Conservation (phyloP, 1,140 invertebrate species). For the Ips typographus region DNA sequence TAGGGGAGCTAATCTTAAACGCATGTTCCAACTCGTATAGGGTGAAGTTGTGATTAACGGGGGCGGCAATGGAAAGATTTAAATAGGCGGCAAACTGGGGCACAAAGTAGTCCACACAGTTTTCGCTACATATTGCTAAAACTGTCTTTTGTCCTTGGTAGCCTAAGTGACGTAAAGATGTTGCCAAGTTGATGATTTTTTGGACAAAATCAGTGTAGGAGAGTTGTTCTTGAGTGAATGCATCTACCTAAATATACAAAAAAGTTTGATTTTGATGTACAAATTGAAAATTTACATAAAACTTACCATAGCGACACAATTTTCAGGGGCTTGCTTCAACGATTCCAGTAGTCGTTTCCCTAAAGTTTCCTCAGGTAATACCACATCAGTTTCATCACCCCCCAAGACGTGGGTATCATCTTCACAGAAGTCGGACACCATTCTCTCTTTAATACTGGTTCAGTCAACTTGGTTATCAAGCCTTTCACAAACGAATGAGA, state of each 20-base stretch:
- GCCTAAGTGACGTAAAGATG: conserved; percentile 28
- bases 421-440: not conserved
- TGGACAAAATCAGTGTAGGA: conserved; percentile 30
- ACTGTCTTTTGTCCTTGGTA: conserved; percentile 46
- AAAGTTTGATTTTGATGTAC: not conserved
- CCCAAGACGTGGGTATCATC: not conserved
- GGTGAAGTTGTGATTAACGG: conserved; percentile 60
- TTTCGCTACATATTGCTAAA: conserved; percentile 60
- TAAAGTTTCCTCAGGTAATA: not conserved
- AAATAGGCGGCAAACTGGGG: conserved; percentile 55
- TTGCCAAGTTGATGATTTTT: conserved; percentile 31
- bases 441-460: too few relatives aligned
- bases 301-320: not conserved
- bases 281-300: not conserved
- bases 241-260: conserved; percentile 37
- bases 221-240: conserved; percentile 22
- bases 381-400: not conserved
- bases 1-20: conserved; percentile 55
- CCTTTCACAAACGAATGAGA: too few relatives aligned
- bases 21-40: conserved; percentile 56
- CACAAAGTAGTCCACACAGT: conserved; percentile 56
- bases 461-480: too few relatives aligned
- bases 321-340: not conserved
- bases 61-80: conserved; percentile 57
- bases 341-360: not conserved